phyloP scores from a whole-genome alignment of 2,113 vertebrate genomes.

The Thinocorus orbignyianus region DNA sequence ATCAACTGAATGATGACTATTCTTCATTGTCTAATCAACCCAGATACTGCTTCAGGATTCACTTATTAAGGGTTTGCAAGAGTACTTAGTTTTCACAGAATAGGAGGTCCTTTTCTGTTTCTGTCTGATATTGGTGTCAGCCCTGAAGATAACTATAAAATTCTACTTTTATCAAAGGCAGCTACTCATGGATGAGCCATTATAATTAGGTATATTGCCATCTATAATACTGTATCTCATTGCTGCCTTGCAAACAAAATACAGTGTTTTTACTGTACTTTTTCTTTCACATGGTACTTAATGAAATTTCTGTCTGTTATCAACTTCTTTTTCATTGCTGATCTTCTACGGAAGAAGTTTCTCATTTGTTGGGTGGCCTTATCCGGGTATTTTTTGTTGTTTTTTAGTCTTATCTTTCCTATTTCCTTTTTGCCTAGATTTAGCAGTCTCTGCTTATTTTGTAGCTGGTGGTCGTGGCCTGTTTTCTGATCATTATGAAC shows the following conservation, averaged over 20 bases:
- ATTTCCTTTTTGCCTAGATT: background rate
- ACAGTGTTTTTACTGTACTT: background rate
- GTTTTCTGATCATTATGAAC: slow-evolving; percentile 34
- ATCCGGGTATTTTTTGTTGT: background rate
- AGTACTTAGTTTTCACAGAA: background rate
- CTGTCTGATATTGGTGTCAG: background rate
- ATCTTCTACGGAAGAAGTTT: background rate
- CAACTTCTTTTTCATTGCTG: background rate
- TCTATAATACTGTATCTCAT: background rate
- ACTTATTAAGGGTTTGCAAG: background rate
- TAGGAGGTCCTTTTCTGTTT: background rate
- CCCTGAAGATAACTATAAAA: background rate
- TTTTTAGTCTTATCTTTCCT: background rate
- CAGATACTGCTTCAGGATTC: background rate
- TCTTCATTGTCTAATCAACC: background rate
- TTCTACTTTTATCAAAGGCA: background rate
- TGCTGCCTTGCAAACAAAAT: background rate
- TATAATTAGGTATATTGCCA: background rate
- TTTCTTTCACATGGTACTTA: background rate
- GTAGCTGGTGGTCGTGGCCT: background rate
- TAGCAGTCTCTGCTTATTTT: slow-evolving; percentile 20
- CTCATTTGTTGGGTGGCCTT: background rate
- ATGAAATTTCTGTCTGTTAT: background rate
- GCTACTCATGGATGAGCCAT: background rate
- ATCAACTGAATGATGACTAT: background rate